Conservation (phyloP, 2,888 invertebrate genomes). For the Pheosia gnoma region DNA sequence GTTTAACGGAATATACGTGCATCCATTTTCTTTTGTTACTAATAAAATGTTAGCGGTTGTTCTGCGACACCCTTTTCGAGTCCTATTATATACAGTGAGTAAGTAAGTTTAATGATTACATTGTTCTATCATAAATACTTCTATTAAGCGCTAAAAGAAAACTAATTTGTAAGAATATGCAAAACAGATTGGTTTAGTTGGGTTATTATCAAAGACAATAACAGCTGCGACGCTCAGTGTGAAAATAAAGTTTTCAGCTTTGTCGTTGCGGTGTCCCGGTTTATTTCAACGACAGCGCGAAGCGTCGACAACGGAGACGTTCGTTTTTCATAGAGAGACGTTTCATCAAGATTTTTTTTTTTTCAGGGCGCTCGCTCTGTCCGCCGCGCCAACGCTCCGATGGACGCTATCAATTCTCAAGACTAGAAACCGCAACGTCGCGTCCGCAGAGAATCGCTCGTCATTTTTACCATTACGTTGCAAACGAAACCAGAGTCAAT, state of each 20-base stretch:
- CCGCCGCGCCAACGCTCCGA: slow-evolving; percentile 44
- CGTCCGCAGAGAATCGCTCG: slow-evolving; percentile 20
- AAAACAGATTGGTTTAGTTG: slow-evolving; percentile 42
- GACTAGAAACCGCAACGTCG: slow-evolving; percentile 37
- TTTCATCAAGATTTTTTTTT: slow-evolving; percentile 78
- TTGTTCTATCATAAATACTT: slow-evolving; percentile 9
- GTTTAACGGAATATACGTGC: too few relatives aligned
- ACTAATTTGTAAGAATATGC: slow-evolving; percentile 33
- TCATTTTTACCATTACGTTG: slow-evolving; percentile 29
- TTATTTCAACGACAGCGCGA: slow-evolving; percentile 55
- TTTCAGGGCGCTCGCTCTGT: slow-evolving; percentile 61
- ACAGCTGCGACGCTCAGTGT: slow-evolving; percentile 52
- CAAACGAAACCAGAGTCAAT: slow-evolving; percentile 20
- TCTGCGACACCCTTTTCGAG: too few relatives aligned
- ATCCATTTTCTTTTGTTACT: too few relatives aligned
- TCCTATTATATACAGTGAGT: too few relatives aligned
- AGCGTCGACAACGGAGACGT: slow-evolving; percentile 53
- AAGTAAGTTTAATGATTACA: too few relatives aligned
- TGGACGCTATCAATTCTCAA: slow-evolving; percentile 61
- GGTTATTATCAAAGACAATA: slow-evolving; percentile 66
- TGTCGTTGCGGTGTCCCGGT: slow-evolving; percentile 54
- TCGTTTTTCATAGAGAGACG: slow-evolving; percentile 67
- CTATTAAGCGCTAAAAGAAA: slow-evolving; percentile 24
- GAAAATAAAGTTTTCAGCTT: slow-evolving; percentile 65
- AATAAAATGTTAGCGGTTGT: too few relatives aligned